Base-by-base conservation (phyloP, 2,888 invertebrate species). In the Smittia aterrima region DNA sequence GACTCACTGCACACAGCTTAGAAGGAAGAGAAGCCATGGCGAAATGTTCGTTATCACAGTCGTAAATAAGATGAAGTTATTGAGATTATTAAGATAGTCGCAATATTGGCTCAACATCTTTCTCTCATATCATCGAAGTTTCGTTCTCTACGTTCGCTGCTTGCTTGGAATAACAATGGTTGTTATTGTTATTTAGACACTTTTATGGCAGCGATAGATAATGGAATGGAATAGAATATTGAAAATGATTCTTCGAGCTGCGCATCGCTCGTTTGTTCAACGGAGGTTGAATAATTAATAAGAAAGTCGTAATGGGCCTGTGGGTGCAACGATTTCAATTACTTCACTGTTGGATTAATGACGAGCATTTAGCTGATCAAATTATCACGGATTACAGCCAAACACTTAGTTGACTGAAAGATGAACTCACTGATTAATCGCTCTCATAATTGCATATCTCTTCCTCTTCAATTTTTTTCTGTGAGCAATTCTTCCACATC, bases 21-120 rank as follows among this genome's bases (percentile, higher is more conserved):
- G n/a, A n/a, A 32, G 9, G 32, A 32, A 32, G 32, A 3, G 4
- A 32, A 32, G 47, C 47, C 13, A n/a, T 47, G 47, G 47, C 47
- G 47, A 47, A 47, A 47, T 47, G 47, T 47, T 6, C 47, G 16
- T 32, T 9, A 66, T 66, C 66, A 25, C 11, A 13, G 32, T 66
- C 27, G 27, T 66, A 66, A 66, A 66, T 66, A 66, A 66, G 32
- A 66, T 32, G 16, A 66, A 66, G 66, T 66, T 66, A 66, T 66
- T 32, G 66, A 32, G 66, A 66, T 25, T 66, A 66, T 66, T 66
- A 66, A 32, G 27, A 32, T 32, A 66, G 58, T 58, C 58, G 22
- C 47, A 47, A 47, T 47, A 47, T 47, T 47, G 47, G n/a, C 16
- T 47, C 11, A 47, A 47, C 16, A 47, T 47, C 47, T 47, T 47